Percentiles rank a stretch among this genome's conserved stretches.
Evolutionary conservation across 2,113 vertebrate genomes (phyloP).

Genomic region (Bos javanicus): DNA sequence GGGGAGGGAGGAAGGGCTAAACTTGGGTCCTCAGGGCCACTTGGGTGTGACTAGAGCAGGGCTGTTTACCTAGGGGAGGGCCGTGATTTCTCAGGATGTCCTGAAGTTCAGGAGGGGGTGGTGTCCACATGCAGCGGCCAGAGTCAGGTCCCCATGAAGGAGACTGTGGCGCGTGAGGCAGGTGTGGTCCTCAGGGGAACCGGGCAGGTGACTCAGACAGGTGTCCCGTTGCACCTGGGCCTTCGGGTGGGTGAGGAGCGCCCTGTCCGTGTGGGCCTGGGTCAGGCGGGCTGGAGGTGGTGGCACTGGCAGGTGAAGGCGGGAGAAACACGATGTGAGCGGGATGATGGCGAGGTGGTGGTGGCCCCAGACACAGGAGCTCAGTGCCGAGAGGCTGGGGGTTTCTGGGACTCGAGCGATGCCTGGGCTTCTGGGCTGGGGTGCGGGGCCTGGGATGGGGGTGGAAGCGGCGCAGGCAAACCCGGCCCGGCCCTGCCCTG

Average conservation of each 20-base stretch:
- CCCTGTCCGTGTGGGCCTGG: not conserved
- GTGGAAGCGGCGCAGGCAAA: rapidly evolving
- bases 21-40: not conserved
- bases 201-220: too few relatives aligned
- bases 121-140: not conserved
- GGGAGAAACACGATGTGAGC: rapidly evolving
- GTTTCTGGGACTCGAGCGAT: not conserved
- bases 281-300: not conserved
- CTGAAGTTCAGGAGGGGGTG: rapidly evolving
- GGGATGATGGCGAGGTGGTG: rapidly evolving
- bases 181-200: not conserved
- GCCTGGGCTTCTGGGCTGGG: not conserved
- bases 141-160: rapidly evolving
- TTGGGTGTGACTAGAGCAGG: not conserved
- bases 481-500: rapidly evolving
- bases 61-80: too few relatives aligned
- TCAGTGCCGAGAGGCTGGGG: rapidly evolving
- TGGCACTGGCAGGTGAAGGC: rapidly evolving
- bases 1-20: not conserved
- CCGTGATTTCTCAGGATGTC: rapidly evolving
- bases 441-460: not conserved
- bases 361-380: rapidly evolving
- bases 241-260: not conserved
- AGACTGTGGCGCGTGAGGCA: not conserved
- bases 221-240: rapidly evolving